These are phyloP conservation scores for Penaeus vannamei DNA, from an alignment of 1,140 invertebrate genomes.

Conservation along the genomic window DNA sequence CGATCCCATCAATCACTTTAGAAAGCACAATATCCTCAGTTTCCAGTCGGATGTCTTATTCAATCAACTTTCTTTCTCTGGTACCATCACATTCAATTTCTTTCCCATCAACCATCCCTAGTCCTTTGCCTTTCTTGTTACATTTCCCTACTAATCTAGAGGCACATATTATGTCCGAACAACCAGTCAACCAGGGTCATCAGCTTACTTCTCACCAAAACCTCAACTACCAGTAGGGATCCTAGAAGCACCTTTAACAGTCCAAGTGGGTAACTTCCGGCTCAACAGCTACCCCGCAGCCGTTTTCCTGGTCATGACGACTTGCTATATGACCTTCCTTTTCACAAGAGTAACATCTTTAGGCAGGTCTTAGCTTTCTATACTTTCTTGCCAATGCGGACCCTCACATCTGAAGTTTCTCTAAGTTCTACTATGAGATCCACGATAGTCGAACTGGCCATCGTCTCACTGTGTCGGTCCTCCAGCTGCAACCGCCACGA, in stretches of 20 bases:
- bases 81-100: constrained; percentile 21
- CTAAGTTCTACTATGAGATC: not conserved
- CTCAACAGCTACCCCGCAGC: not conserved
- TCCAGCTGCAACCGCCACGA: constrained; percentile 38
- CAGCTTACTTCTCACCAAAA: not conserved
- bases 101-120: constrained; percentile 20
- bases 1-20: constrained; percentile 16
- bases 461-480: not conserved
- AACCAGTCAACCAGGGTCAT: constrained; percentile 37
- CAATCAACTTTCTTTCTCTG: not conserved
- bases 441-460: not conserved
- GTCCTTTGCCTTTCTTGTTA: not conserved
- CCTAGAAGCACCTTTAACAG: constrained; percentile 13
- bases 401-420: constrained; percentile 22
- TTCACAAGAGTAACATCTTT: constrained; percentile 1
- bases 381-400: constrained; percentile 29
- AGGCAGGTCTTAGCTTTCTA: not conserved
- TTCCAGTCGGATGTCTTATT: not conserved
- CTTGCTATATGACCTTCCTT: constrained; percentile 21
- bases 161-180: too few relatives aligned
- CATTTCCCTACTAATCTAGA: not conserved
- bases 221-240: not conserved
- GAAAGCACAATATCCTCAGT: not conserved
- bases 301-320: constrained; percentile 9
- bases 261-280: not conserved